Percentiles rank a stretch among this genome's conserved stretches.
These are phyloP conservation scores for Microplitis deprimator DNA, from an alignment of 2,888 invertebrate genomes.

Conservation along the genomic window DNA sequence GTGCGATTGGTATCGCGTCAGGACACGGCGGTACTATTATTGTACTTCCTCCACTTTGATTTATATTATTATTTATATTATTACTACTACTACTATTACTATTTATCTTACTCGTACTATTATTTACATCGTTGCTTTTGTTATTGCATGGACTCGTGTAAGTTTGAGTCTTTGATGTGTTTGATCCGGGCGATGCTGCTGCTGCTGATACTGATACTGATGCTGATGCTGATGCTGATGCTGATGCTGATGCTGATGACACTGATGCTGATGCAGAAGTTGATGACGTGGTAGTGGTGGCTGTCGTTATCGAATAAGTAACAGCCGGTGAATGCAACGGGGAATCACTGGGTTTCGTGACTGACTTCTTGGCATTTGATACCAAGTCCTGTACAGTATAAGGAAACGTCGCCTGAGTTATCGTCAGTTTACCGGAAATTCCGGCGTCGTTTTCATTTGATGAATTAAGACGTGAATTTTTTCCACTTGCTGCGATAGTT, in stretches of 20 bases:
- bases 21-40: constrained; percentile 63
- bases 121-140: constrained; percentile 5
- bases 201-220: background rate
- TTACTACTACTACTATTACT: constrained; percentile 29
- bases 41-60: constrained; percentile 4
- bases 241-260: too few species aligned
- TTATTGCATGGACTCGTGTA: background rate
- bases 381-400: constrained; percentile 45
- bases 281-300: background rate
- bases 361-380: background rate
- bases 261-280: too few species aligned
- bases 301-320: background rate
- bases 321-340: background rate
- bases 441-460: background rate
- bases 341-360: background rate
- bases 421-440: too few species aligned
- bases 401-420: constrained; percentile 50
- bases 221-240: background rate
- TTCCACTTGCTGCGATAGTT: constrained; percentile 40
- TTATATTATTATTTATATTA: constrained; percentile 21
- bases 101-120: background rate
- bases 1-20: constrained; percentile 67
- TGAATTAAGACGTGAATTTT: constrained; percentile 44
- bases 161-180: background rate
- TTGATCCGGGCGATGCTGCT: background rate